Base-by-base conservation (phyloP, 2,888 invertebrate species). In the Eilema sororculum region DNA sequence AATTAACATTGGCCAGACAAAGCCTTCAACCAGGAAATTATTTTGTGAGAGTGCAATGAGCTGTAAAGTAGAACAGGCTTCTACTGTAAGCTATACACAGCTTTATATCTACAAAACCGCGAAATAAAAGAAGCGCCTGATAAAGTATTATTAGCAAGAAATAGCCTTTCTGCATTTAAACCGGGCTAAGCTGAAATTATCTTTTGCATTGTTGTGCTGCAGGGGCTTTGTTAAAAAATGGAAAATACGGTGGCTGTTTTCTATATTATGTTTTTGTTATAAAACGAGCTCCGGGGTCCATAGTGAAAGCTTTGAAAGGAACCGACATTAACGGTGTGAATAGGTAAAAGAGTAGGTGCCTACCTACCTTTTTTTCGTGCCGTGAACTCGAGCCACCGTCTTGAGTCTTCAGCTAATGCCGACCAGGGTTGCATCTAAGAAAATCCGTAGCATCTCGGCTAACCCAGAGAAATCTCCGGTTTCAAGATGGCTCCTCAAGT, bases 131-230 rank as follows among this genome's bases (percentile, higher is more conserved):
- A 73, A 75, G 61, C 77, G 71, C 81, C 79, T 77, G 73, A 56
- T 75, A 37, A 67, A 77, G 73, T 67, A 65, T 57, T 72, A 71
- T 67, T 67, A 72, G 77, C 81, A 75, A 71, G 67, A 52, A 73
- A 75, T n/a, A 67, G 72, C 58, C 13, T 16, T 68, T 60, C 71
- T 65, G 67, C 67, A 68, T 70, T 66, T 72, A 71, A 24, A 57
- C 52, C 60, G 20, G 0, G 24, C 57, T 33, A 57, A 57, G 46
- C 25, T 25, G 16, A 13, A n/a, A 16, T 52, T n/a, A 46, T 25
- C 20, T 25, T 13, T 46, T 65, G n/a, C 16, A 24, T 22, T 57
- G 8, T 33, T 22, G n/a, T 12, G 8, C 16, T 16, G 5, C 9
- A 24, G 33, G 20, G 16, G 28, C 20, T 65, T 65, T 24, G 16